Base-by-base conservation (phyloP, 2,888 invertebrate species). In the Drepana falcataria region DNA sequence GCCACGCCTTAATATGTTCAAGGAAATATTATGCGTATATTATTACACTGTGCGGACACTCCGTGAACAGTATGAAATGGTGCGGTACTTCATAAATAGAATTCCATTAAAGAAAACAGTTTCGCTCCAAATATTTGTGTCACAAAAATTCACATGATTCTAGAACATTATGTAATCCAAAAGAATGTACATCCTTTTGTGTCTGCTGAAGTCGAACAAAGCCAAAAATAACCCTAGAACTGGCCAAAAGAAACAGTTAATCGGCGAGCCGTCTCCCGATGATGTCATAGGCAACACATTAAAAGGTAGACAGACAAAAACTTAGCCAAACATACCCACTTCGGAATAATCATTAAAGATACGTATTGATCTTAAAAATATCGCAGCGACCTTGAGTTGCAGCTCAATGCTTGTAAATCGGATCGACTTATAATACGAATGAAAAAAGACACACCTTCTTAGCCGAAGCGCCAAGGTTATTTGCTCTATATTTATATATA, bases 301-400 rank as follows among this genome's bases (percentile, higher is more conserved):
- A 60, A 60, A 65, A 68, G 63, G 69, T 66, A 77, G 73, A 76
- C 76, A 54, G 53, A 66, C 71, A 73, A 76, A 77, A 78, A 73
- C 69, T 59, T 62, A 60, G 47, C 56, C 55, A 64, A 65, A 33
- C 40, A 63, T 62, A 65, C 52, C 53, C 61, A 53, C 54, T 59
- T 58, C 54, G 55, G 35, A 59, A 58, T 53, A 51, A 51, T 51
- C 33, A 51, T 44, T 41, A 51, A 9, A 7, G 35, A 49, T 49
- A 35, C 37, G 49, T 51, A 51, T 51, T 41, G 51, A 51, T 51
- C 41, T 51, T 41, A 41, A 55, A 59, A 48, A 56, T 53, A 55
- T 59, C 57, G 56, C 64, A 57, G 53, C 40, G 56, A 53, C 66
- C 68, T 66, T 68, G 60, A 40, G 37, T 21, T 57, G 52, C 52